phyloP scores from a whole-genome alignment of 2,888 invertebrate genomes.

The Watsonalla cultraria region DNA sequence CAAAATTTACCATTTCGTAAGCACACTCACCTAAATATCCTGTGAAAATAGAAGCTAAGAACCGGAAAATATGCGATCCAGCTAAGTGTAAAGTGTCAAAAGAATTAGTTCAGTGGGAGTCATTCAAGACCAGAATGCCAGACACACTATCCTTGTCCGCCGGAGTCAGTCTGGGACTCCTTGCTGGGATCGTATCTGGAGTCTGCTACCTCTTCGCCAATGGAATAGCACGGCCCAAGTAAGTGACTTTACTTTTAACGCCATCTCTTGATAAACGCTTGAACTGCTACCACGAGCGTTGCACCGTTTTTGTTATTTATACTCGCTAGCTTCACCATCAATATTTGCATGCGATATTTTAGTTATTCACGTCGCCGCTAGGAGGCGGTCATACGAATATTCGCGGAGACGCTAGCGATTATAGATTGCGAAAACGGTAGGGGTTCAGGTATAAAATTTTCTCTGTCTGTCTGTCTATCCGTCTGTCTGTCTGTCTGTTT shows the following conservation, averaged over 20 bases:
- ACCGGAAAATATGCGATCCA: conserved; percentile 3
- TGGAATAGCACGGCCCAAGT: conserved; percentile 76
- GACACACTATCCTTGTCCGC: conserved; percentile 78
- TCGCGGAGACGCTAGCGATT: no score
- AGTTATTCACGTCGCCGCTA: no score
- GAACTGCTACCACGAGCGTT: no score
- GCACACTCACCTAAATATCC: conserved; percentile 1
- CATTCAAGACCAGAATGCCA: conserved; percentile 57
- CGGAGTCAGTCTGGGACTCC: conserved; percentile 81
- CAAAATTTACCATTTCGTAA: no score
- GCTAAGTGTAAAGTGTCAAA: conserved; percentile 12
- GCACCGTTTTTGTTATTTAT: background rate
- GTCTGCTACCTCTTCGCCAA: conserved; percentile 81
- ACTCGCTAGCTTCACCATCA: no score
- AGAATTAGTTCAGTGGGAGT: conserved; percentile 4
- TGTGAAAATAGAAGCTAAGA: conserved; percentile 1
- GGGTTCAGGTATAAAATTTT: no score
- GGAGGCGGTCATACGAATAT: no score
- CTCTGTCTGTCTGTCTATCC: no score
- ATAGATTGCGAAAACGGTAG: no score
- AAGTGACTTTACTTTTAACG: conserved; percentile 38
- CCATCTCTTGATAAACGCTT: background rate
- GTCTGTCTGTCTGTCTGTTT: no score
- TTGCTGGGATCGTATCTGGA: conserved; percentile 84
- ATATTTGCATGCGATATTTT: no score